Evolutionary conservation across 2,888 invertebrate species (phyloP).

Genomic region (Julus scanicus): DNA sequence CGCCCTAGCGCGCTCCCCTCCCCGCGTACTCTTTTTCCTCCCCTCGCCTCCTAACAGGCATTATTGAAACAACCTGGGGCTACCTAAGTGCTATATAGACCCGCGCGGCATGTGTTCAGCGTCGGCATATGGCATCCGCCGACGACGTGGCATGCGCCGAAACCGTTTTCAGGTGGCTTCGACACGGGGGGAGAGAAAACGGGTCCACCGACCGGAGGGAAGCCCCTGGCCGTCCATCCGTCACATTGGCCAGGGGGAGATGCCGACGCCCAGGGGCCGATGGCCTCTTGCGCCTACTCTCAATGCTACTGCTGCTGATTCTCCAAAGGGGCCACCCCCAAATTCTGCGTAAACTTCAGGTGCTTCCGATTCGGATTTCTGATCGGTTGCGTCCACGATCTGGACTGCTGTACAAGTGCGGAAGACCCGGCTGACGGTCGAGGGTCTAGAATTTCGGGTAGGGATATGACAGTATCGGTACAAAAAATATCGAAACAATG

Average conservation of each 20-base stretch:
- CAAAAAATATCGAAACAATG: too few relatives aligned
- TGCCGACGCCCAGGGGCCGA: slow-evolving; percentile 39
- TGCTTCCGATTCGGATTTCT: background rate
- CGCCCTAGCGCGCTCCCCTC: slow-evolving; percentile 22
- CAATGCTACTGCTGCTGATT: too few relatives aligned
- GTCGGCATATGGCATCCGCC: slow-evolving; percentile 27
- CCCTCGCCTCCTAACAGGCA: slow-evolving; percentile 8
- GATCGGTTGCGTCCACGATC: background rate
- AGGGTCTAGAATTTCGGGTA: background rate
- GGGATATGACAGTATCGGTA: background rate
- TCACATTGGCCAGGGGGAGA: slow-evolving; percentile 21
- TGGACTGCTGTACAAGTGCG: background rate
- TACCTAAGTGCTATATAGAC: slow-evolving; percentile 20
- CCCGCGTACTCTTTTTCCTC: slow-evolving; percentile 27
- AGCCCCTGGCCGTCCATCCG: slow-evolving; percentile 26
- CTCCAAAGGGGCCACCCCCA: too few relatives aligned
- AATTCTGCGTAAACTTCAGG: background rate
- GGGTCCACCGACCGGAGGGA: slow-evolving; percentile 34
- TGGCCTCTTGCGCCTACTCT: background rate
- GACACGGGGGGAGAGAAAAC: background rate
- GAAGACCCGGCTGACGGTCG: slow-evolving; percentile 1
- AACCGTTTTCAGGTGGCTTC: slow-evolving; percentile 34
- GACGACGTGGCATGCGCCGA: background rate
- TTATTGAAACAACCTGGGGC: slow-evolving; percentile 13
- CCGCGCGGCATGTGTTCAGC: slow-evolving; percentile 1